These are phyloP conservation scores for Galeruca laticollis DNA, from an alignment of 2,888 invertebrate species.

Conservation along the genomic window DNA sequence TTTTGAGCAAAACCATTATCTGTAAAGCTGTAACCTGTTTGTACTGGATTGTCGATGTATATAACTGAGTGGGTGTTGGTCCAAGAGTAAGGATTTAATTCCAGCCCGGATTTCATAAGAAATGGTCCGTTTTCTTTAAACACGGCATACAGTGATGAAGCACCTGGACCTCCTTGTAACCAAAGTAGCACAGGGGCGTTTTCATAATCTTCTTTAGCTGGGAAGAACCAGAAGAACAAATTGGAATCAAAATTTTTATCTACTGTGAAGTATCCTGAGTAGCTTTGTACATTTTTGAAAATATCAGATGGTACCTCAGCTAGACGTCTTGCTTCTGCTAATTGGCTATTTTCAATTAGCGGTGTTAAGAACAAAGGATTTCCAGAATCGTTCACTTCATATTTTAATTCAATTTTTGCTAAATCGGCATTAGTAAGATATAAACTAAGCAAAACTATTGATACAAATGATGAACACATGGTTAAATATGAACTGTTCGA, in stretches of 20 bases:
- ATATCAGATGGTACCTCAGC: conserved; percentile 67
- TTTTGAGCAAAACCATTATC: conserved; percentile 79
- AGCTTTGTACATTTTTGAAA: conserved; percentile 71
- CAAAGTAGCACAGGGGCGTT: conserved; percentile 80
- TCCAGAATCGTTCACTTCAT: conserved; percentile 51
- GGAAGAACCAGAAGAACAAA: conserved; percentile 91
- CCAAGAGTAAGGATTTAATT: conserved; percentile 71
- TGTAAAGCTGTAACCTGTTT: conserved; percentile 91
- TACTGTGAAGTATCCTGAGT: conserved; percentile 84
- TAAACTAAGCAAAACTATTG: conserved; percentile 17
- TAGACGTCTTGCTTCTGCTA: conserved; percentile 72
- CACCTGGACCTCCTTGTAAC: conserved; percentile 87
- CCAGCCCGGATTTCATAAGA: conserved; percentile 54
- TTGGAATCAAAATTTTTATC: conserved; percentile 80
- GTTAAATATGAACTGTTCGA: not conserved
- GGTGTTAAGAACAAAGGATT: conserved; percentile 80
- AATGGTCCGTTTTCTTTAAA: conserved; percentile 87
- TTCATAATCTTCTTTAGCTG: conserved; percentile 69
- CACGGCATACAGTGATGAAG: conserved; percentile 79
- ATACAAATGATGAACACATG: not conserved
- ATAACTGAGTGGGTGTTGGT: conserved; percentile 68
- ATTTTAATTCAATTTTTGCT: conserved; percentile 18
- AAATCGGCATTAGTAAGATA: conserved; percentile 9
- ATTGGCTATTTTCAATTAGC: conserved; percentile 74
- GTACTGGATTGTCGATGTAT: conserved; percentile 92